Conservation (phyloP, 2,888 invertebrate species). For the Phragmatobia fuliginosa region DNA sequence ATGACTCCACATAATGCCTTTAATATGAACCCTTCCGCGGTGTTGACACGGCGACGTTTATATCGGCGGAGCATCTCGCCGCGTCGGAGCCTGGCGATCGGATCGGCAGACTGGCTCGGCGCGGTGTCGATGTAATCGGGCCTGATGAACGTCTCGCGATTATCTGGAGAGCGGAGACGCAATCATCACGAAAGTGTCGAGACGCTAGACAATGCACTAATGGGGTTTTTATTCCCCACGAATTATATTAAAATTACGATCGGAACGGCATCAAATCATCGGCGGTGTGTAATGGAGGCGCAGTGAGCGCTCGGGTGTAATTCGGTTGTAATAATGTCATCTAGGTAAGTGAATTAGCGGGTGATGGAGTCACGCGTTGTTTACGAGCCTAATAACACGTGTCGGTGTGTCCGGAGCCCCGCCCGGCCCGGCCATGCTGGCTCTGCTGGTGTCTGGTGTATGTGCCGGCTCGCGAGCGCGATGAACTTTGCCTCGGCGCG, state of each 20-base stretch:
- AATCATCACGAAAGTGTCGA: slow-evolving; percentile 48
- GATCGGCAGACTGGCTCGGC: background rate
- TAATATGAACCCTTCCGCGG: slow-evolving; percentile 17
- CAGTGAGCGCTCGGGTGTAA: slow-evolving; percentile 57
- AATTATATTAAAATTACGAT: slow-evolving; percentile 68
- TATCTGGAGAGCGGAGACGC: slow-evolving; percentile 26
- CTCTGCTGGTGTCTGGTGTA: too few species aligned
- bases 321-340: slow-evolving; percentile 72
- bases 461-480: slow-evolving; percentile 28
- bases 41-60: slow-evolving; percentile 12
- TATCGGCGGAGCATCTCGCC: slow-evolving; percentile 13
- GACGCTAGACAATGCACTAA: slow-evolving; percentile 56
- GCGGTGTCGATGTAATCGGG: slow-evolving; percentile 23
- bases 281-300: slow-evolving; percentile 55
- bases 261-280: slow-evolving; percentile 64
- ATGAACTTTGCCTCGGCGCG: slow-evolving; percentile 62
- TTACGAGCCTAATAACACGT: slow-evolving; percentile 61
- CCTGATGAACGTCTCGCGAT: slow-evolving; percentile 30
- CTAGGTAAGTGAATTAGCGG: slow-evolving; percentile 67
- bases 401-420: slow-evolving; percentile 33
- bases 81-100: slow-evolving; percentile 2
- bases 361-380: slow-evolving; percentile 73
- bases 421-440: slow-evolving; percentile 17
- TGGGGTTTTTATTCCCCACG: slow-evolving; percentile 55
- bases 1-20: slow-evolving; percentile 60